These are phyloP conservation scores for western clawed frog (Xenopus tropicalis) DNA, from an alignment of 2,113 vertebrate species.

Conservation along the genomic window UCB_Xtro_10.0 CM004443.2:36751501-36752000, in stretches of 20 bases:
- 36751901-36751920: background rate
- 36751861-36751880: background rate
- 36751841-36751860: background rate
- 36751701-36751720: slow-evolving; percentile 37
- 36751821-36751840: background rate
- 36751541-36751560: background rate
- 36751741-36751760: slow-evolving; percentile 7
- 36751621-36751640: slow-evolving; percentile 14
- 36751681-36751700: slow-evolving; percentile 13
- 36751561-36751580: background rate
- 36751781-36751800: background rate
- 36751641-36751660: slow-evolving; percentile 2
- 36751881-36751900: background rate
- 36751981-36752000: too few relatives aligned
- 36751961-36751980: too few relatives aligned
- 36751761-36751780: background rate
- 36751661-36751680: background rate
- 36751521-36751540: background rate
- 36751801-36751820: background rate
- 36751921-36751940: too few relatives aligned
- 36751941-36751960: too few relatives aligned
- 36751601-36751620: background rate
- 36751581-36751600: background rate
- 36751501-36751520: slow-evolving; percentile 28
- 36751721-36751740: slow-evolving; percentile 14